phyloP scores from a whole-genome alignment of 1,140 invertebrate genomes.

The Sycophaga agraensis region DNA sequence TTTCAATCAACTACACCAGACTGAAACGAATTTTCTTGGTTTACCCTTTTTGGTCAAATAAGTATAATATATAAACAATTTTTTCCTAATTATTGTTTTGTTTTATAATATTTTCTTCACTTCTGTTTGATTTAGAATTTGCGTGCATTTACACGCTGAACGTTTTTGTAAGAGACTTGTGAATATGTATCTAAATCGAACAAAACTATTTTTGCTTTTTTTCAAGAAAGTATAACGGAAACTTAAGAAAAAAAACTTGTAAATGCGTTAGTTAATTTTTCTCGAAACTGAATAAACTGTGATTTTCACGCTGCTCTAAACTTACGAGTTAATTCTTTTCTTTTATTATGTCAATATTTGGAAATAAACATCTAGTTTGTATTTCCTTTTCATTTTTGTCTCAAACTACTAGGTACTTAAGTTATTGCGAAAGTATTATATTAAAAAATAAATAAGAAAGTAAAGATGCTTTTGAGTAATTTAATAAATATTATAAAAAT shows the following conservation, averaged over 20 bases:
- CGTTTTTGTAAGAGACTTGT: slow-evolving; percentile 11
- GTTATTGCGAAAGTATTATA: no score
- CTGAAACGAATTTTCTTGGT: slow-evolving; percentile 3
- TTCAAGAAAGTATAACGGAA: background rate
- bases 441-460: no score
- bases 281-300: slow-evolving; percentile 4
- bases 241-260: background rate
- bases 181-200: slow-evolving; percentile 7
- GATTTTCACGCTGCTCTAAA: slow-evolving; percentile 7
- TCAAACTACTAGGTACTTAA: no score
- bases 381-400: background rate
- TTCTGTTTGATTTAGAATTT: slow-evolving; percentile 5
- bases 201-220: slow-evolving; percentile 1
- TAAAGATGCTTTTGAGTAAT: slow-evolving; percentile 18
- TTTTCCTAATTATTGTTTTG: slow-evolving; percentile 2
- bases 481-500: slow-evolving; percentile 2
- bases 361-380: background rate
- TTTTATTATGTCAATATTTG: background rate
- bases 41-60: background rate
- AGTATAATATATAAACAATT: slow-evolving; percentile 8
- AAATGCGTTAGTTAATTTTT: background rate
- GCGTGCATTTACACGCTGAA: slow-evolving; percentile 5
- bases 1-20: slow-evolving; percentile 8
- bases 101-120: background rate
- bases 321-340: background rate